These are phyloP conservation scores for Gnathonemus longibarbis DNA, from an alignment of 2,113 vertebrate genomes.

Conservation along the genomic window DNA sequence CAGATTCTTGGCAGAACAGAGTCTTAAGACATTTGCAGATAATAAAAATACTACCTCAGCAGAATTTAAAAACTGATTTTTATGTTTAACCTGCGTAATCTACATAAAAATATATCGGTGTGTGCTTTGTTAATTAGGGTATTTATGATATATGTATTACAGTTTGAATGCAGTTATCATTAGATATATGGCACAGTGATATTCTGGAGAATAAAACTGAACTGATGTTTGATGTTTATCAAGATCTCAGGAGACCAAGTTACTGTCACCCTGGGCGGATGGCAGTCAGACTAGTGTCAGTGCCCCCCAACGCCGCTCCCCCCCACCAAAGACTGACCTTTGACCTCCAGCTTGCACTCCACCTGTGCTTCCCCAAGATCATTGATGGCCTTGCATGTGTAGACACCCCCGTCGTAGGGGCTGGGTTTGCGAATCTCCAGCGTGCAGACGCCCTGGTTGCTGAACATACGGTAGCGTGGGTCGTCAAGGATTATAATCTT, in stretches of 20 bases:
- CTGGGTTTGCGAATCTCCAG: conserved; percentile 94
- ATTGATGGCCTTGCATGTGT: conserved; percentile 85
- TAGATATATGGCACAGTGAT: not conserved
- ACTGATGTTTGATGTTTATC: not conserved
- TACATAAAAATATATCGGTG: not conserved
- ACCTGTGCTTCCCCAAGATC: conserved; percentile 83
- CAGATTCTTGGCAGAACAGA: not conserved
- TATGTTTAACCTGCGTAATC: not conserved
- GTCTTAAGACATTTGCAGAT: not conserved
- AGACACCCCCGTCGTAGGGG: conserved; percentile 87
- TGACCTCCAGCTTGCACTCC: conserved; percentile 94
- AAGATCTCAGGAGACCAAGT: not conserved
- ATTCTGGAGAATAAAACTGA: not conserved
- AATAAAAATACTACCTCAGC: not conserved
- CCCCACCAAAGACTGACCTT: conserved; percentile 68
- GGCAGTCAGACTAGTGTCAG: not conserved
- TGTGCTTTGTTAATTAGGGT: not conserved
- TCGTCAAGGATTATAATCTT: conserved; percentile 83
- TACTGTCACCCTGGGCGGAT: not conserved
- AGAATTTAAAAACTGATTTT: not conserved
- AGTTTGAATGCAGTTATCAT: not conserved
- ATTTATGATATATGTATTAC: not conserved
- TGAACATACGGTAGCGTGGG: conserved; percentile 91
- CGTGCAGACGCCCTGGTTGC: conserved; percentile 92
- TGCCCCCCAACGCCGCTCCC: not conserved